These are phyloP conservation scores for Scolopax mira DNA, from an alignment of 2,113 vertebrate species.

Conservation along the genomic window DNA sequence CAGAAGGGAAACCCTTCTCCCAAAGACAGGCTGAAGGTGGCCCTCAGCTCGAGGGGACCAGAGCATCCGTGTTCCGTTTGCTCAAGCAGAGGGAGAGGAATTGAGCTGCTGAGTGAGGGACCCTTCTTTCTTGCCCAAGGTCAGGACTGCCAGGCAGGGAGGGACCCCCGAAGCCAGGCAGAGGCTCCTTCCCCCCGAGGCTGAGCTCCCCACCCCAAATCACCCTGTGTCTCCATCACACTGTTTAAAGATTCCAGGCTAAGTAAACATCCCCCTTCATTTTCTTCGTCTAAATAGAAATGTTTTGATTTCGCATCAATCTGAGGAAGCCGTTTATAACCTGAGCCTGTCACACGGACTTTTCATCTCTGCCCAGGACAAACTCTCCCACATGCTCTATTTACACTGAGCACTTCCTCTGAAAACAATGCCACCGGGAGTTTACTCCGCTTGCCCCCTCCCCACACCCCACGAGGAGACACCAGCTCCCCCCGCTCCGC, in stretches of 20 bases:
- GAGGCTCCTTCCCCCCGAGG: background rate
- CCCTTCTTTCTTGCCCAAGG: background rate
- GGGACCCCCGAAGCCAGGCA: background rate
- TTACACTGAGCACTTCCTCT: slow-evolving; percentile 93
- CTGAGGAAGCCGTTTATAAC: slow-evolving; percentile 85
- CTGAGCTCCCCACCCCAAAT: slow-evolving; percentile 32
- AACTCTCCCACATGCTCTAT: slow-evolving; percentile 83
- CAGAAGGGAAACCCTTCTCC: background rate
- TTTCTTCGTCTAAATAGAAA: slow-evolving; percentile 78
- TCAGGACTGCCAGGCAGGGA: background rate
- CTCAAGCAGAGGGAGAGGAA: background rate
- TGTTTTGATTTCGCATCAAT: slow-evolving; percentile 81
- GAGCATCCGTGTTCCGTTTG: background rate
- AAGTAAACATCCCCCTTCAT: slow-evolving; percentile 80
- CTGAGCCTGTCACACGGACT: slow-evolving; percentile 74
- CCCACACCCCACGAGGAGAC: slow-evolving; percentile 3
- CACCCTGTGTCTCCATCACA: background rate
- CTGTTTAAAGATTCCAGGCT: slow-evolving; percentile 71
- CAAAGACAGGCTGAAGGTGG: background rate
- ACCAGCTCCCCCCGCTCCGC: background rate
- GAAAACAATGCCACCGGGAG: slow-evolving; percentile 91
- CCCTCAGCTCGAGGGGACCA: background rate
- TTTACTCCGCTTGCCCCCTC: slow-evolving; percentile 49
- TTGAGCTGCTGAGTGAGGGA: background rate
- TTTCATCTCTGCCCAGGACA: slow-evolving; percentile 81